Percentiles rank a stretch among this genome's conserved stretches.
Evolutionary conservation across 1,140 invertebrate genomes (phyloP).

Genomic region (Formica exsecta): DNA sequence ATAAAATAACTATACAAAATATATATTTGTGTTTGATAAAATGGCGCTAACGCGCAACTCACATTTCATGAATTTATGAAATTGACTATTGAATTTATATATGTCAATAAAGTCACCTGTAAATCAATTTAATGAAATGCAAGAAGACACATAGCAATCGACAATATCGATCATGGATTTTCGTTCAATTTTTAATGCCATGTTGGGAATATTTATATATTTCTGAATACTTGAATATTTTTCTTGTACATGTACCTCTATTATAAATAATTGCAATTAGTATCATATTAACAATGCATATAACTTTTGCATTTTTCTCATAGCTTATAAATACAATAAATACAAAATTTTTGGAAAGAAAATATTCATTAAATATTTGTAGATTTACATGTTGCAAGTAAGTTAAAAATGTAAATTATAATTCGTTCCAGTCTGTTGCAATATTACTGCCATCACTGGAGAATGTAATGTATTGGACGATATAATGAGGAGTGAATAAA

Average conservation of each 20-base stretch:
- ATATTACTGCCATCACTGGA: conserved; percentile 70
- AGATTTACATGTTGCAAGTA: conserved; percentile 63
- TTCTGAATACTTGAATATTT: conserved; percentile 29
- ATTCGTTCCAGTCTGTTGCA: conserved; percentile 66
- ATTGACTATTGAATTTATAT: conserved; percentile 7
- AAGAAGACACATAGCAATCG: conserved; percentile 40
- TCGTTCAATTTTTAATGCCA: conserved; percentile 64
- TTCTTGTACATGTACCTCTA: conserved; percentile 65
- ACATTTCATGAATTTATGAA: conserved; percentile 51
- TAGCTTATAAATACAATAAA: conserved; percentile 66
- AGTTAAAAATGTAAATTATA: conserved; percentile 60
- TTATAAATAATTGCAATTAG: conserved; percentile 60
- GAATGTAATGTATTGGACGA: conserved; percentile 69
- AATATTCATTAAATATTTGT: conserved; percentile 67
- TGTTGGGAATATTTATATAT: conserved; percentile 50
- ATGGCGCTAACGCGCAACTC: conserved; percentile 11
- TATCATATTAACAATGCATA: conserved; percentile 59
- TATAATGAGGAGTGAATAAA: conserved; percentile 69
- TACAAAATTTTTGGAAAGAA: conserved; percentile 52
- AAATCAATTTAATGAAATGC: conserved; percentile 45
- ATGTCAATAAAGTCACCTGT: neutral
- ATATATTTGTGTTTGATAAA: conserved; percentile 67
- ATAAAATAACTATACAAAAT: conserved; percentile 67
- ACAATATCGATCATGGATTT: conserved; percentile 56
- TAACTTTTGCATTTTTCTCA: conserved; percentile 65